These are phyloP conservation scores for Apamea monoglypha DNA, from an alignment of 2,888 invertebrate genomes.

Conservation along the genomic window DNA sequence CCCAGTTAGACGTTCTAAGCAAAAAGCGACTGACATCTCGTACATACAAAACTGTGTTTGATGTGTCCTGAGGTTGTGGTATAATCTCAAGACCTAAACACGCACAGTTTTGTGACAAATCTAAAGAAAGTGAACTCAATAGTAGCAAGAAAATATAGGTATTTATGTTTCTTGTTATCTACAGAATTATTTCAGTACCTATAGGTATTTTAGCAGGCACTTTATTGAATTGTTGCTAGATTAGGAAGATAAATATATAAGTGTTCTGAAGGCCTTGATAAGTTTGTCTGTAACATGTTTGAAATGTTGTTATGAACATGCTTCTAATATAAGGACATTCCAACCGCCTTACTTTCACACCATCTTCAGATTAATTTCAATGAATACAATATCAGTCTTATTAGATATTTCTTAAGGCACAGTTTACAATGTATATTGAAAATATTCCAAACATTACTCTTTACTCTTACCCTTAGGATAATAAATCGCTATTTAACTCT, in stretches of 20 bases:
- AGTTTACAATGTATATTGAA: constrained; percentile 56
- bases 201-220: not conserved
- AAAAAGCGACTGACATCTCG: constrained; percentile 5
- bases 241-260: not conserved
- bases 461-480: constrained; percentile 72
- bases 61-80: not conserved
- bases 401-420: constrained; percentile 10
- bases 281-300: not conserved
- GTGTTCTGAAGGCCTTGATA: not conserved
- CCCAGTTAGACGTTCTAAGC: constrained; percentile 31
- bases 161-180: not conserved
- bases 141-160: not conserved
- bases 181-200: not conserved
- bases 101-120: not conserved
- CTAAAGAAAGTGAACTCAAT: not conserved
- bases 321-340: not conserved
- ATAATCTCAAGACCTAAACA: not conserved
- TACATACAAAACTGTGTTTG: not conserved
- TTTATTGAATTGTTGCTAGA: not conserved
- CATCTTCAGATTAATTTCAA: not conserved
- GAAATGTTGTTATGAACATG: not conserved
- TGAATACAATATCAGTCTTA: constrained; percentile 10
- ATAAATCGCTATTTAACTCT: constrained; percentile 88
- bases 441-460: constrained; percentile 64
- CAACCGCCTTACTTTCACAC: not conserved